These are phyloP conservation scores for Aphelinus atriplicis DNA, from an alignment of 1,140 invertebrate genomes.

Conservation along the genomic window DNA sequence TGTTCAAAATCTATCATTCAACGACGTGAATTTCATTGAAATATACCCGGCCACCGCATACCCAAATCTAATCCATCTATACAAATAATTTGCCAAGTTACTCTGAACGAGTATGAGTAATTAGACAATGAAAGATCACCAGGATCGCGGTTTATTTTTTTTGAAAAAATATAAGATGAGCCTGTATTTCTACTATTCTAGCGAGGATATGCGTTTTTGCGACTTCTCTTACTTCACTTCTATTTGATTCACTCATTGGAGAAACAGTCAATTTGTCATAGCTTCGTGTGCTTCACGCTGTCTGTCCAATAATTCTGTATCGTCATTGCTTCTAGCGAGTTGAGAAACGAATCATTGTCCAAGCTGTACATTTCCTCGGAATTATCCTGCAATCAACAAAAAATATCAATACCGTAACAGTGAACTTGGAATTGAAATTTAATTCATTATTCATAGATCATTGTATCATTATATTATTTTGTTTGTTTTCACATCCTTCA, in stretches of 20 bases:
- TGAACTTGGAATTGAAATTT: no score
- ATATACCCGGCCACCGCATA: no score
- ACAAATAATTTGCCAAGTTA: no score
- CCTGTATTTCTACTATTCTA: slow-evolving; percentile 44
- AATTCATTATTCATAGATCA: no score
- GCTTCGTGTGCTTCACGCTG: slow-evolving; percentile 89
- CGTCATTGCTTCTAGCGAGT: slow-evolving; percentile 91
- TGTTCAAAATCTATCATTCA: slow-evolving; percentile 12
- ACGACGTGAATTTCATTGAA: no score
- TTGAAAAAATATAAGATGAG: slow-evolving; percentile 29
- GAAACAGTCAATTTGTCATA: slow-evolving; percentile 67
- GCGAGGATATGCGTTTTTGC: slow-evolving; percentile 47
- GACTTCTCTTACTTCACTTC: slow-evolving; percentile 43
- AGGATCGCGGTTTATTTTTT: slow-evolving; percentile 15
- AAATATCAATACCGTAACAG: no score
- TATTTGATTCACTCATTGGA: slow-evolving; percentile 41
- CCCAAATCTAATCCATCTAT: no score
- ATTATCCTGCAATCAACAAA: slow-evolving; percentile 74
- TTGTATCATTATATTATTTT: no score
- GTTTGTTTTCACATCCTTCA: no score
- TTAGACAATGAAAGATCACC: slow-evolving; percentile 24
- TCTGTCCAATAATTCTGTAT: slow-evolving; percentile 94
- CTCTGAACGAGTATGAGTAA: no score
- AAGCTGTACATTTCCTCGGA: slow-evolving; percentile 92
- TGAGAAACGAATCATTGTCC: slow-evolving; percentile 91